These are phyloP conservation scores for Mus spretus DNA, from an alignment of 2,797 vertebrate genomes.

Conservation along the genomic window DNA sequence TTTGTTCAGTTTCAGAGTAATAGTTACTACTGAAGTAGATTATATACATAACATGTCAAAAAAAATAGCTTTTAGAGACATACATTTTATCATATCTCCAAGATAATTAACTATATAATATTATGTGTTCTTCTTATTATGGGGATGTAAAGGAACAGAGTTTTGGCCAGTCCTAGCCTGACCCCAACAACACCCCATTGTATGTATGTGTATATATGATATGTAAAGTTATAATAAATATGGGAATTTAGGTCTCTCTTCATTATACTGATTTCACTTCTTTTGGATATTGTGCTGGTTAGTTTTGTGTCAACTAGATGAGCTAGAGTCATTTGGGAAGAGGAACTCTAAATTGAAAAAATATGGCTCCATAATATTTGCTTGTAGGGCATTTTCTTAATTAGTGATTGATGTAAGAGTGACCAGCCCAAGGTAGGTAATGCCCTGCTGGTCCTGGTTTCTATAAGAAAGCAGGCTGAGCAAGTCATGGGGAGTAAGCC, in stretches of 20 bases:
- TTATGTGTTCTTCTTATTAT: background rate
- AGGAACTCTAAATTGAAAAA: background rate
- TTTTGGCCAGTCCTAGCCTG: background rate
- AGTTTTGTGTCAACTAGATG: background rate
- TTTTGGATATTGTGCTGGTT: background rate
- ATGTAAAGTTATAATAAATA: background rate
- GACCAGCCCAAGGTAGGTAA: no score
- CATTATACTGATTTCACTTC: background rate
- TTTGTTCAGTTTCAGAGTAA: conserved; percentile 66
- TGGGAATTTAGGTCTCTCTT: background rate
- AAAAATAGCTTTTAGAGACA: conserved; percentile 18
- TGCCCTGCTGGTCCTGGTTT: background rate
- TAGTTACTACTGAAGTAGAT: background rate
- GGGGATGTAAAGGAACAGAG: background rate
- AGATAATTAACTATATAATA: background rate
- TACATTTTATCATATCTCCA: conserved; percentile 30
- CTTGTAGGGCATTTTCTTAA: background rate
- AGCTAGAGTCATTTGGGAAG: background rate
- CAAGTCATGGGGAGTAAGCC: background rate
- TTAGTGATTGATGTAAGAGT: background rate
- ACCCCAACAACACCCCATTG: background rate
- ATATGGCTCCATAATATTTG: background rate
- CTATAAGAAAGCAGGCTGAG: background rate
- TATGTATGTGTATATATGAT: background rate
- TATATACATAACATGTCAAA: background rate